phyloP scores from a whole-genome alignment of 1,140 invertebrate species.

The Contarinia nasturtii region DNA sequence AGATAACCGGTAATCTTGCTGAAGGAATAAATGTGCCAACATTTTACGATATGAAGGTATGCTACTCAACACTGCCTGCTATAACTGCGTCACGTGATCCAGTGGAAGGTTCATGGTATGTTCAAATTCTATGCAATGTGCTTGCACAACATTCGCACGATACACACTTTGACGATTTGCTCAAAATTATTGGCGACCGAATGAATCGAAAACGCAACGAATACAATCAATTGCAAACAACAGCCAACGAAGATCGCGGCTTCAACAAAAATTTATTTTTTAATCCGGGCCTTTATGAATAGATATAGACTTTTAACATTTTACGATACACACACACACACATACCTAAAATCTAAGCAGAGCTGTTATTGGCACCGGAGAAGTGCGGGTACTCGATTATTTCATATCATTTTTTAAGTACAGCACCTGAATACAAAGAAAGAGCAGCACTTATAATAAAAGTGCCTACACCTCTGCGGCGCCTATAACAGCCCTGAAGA shows the following conservation, averaged over 20 bases:
- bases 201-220: neutral
- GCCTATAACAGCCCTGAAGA: too few species aligned
- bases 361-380: too few species aligned
- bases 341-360: too few species aligned
- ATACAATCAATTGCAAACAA: conserved; percentile 10
- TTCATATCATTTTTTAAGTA: too few species aligned
- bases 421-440: too few species aligned
- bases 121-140: conserved; percentile 50
- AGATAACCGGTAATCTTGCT: conserved; percentile 4
- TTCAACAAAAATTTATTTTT: conserved; percentile 16
- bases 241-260: conserved; percentile 10
- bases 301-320: too few species aligned
- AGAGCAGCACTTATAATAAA: too few species aligned
- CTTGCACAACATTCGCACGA: conserved; percentile 47
- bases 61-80: conserved; percentile 42
- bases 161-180: conserved; percentile 39
- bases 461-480: too few species aligned
- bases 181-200: conserved; percentile 34
- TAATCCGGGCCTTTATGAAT: conserved; percentile 16
- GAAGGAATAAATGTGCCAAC: conserved; percentile 14
- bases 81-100: conserved; percentile 42
- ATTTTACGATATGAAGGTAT: conserved; percentile 42
- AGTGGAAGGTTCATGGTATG: conserved; percentile 48
- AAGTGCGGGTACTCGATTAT: too few species aligned
- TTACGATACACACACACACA: too few species aligned